Base-by-base conservation (phyloP, 1,140 invertebrate species). In the Telenomus remus region DNA sequence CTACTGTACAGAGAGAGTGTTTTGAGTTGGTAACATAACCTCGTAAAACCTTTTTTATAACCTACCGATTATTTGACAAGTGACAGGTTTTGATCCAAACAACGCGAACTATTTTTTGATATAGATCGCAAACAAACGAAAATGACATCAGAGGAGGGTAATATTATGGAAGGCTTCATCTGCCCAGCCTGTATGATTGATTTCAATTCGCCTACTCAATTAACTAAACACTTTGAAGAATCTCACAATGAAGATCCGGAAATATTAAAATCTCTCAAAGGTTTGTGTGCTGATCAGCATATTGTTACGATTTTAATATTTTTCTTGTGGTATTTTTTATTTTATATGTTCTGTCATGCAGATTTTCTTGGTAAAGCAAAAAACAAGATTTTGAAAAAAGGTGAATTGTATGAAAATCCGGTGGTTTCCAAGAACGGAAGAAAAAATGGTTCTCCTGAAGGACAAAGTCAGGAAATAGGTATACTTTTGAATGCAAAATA, bases 131-230 rank as follows among this genome's bases (percentile, higher is more conserved):
- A 27, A n/a, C n/a, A 27, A 27, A 27, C 19, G 6, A 39, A 72
- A 90, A 89, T 89, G 88, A 84, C 87, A 55, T 80, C 77, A n/a
- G n/a, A n/a, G 13, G 80, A 78, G 51, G 90, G 88, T 10, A 90
- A 92, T 78, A 93, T 96, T 60, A 87, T 95, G 59, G 96, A 98
- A 86, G 97, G 97, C 6, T 97, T 98, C 84, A 70, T 98, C 3
- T 98, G 97, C 87, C 96, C 97, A 0, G 95, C 97, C 81, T 98
- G 97, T 84, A 94, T 95, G 88, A 92, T 92, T 46, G 96, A 98
- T 86, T 90, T 97, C 12, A 94, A 94, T 80, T 94, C 95, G 13
- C 92, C 95, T 6, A 90, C 91, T 54, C 92, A 95, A 81, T 89
- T 98, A 63, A 94, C 95, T 37, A 91, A 91, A 70, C 96, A 98